Conservation (phyloP, 2,888 invertebrate genomes). For the Eristalis tenax region DNA sequence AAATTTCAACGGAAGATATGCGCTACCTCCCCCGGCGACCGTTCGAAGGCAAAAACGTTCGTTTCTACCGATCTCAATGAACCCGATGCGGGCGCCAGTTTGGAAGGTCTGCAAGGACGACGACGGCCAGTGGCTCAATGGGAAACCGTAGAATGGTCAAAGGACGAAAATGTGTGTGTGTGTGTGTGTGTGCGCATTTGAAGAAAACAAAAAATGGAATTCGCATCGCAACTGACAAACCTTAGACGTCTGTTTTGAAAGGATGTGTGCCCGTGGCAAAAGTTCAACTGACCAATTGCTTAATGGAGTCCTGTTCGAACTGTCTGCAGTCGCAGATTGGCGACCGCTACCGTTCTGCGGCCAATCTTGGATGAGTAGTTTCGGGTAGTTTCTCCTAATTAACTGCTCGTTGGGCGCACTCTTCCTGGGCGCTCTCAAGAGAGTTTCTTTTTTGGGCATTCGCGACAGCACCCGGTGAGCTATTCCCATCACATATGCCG, state of each 20-base stretch:
- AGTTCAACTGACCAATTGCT: slow-evolving; percentile 58
- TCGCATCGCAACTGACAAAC: slow-evolving; percentile 34
- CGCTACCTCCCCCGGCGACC: not conserved
- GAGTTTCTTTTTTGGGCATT: not conserved
- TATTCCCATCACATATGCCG: slow-evolving; percentile 64
- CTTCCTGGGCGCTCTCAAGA: no score
- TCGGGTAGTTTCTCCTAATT: slow-evolving; percentile 20
- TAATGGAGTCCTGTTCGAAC: slow-evolving; percentile 42
- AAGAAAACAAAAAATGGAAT: slow-evolving; percentile 3
- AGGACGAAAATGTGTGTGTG: slow-evolving; percentile 22
- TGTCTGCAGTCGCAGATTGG: not conserved
- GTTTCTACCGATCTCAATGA: not conserved
- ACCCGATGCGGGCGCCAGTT: not conserved
- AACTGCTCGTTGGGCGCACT: not conserved
- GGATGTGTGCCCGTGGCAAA: slow-evolving; percentile 34
- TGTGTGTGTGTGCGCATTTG: not conserved
- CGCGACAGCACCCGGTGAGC: not conserved
- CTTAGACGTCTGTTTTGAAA: slow-evolving; percentile 26
- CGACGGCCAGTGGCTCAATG: slow-evolving; percentile 19
- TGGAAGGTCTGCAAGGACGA: slow-evolving; percentile 37
- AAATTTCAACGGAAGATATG: not conserved
- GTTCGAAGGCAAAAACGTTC: no score
- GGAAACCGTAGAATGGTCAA: slow-evolving; percentile 28
- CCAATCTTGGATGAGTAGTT: not conserved
- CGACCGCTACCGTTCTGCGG: not conserved